phyloP scores from a whole-genome alignment of 2,113 vertebrate genomes.

The Oostethus manadensis region DNA sequence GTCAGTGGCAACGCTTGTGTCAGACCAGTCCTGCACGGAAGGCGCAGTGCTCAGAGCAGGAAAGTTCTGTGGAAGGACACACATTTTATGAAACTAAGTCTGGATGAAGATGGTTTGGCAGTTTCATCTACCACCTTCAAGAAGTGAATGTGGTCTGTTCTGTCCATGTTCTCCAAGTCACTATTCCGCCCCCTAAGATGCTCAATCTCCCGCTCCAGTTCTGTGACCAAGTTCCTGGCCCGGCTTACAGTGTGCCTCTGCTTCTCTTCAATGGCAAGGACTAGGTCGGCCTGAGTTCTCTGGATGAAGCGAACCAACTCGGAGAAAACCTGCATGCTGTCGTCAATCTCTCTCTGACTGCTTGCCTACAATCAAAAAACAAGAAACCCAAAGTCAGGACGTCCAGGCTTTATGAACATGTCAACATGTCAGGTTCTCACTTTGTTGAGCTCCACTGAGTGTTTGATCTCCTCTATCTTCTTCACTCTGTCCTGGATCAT shows the following conservation, averaged over 20 bases:
- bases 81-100: no score
- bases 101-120: no score
- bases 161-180: slow-evolving; percentile 63
- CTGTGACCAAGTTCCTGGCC: slow-evolving; percentile 54
- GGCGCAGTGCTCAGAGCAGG: slow-evolving; percentile 60
- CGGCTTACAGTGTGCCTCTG: slow-evolving; percentile 57
- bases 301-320: slow-evolving; percentile 67
- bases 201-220: slow-evolving; percentile 67
- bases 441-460: slow-evolving; percentile 64
- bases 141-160: slow-evolving; percentile 74
- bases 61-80: slow-evolving; percentile 58
- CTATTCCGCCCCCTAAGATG: slow-evolving; percentile 56
- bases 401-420: not conserved
- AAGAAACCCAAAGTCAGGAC: not conserved
- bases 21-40: slow-evolving; percentile 69
- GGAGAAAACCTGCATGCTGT: slow-evolving; percentile 64
- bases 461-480: slow-evolving; percentile 71
- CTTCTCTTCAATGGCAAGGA: slow-evolving; percentile 65
- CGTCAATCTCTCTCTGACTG: slow-evolving; percentile 60
- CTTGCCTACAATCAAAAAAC: slow-evolving; percentile 47
- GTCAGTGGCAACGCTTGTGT: slow-evolving; percentile 63
- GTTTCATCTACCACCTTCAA: slow-evolving; percentile 56
- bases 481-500: slow-evolving; percentile 71
- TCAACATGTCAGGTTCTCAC: slow-evolving; percentile 41
- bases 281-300: slow-evolving; percentile 64